Evolutionary conservation across 2,113 vertebrate genomes (phyloP), one percentile per base, ranked within the genome.

Genomic region (Caretta caretta): DNA sequence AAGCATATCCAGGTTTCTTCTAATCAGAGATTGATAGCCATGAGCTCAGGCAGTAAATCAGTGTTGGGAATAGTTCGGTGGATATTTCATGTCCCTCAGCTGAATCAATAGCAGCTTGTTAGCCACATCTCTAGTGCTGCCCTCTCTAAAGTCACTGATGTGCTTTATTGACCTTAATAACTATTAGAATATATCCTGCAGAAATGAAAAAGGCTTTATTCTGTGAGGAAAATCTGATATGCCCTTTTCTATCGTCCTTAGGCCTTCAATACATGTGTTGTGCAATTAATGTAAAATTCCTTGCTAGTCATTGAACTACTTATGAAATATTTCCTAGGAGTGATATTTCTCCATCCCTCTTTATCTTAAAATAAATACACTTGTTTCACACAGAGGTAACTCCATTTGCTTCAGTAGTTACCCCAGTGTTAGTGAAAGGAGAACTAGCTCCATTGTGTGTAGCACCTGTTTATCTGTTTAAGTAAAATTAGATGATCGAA

Each of bases 91-190:
- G 89, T 88, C 91, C 59, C 89, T n/a, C 8, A 90, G 79, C n/a
- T 84, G 90, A 91, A 96, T 97, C 91, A 96, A 87, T 96, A 97
- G 90, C 42, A 92, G 53, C 81, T 96, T 95, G 54, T 84, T 94
- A 92, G 84, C 65, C 88, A 10, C 57, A 78, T 90, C 50, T 89
- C 86, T 94, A 38, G n/a, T 88, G 92, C 79, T 69, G 53, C 93
- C 78, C 89, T 84, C 56, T 81, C 72, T 88, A 31, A 29, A 88
- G 83, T 90, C 9, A 2, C n/a, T 38, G 17, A 42, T 83, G n/a
- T 89, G 84, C 53, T 95, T 95, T 93, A 94, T 92, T 95, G 57
- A 93, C 86, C 88, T 90, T 92, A 95, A 91, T 92, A 97, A 89
- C 83, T 62, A 62, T 86, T 88, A 46, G 42, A 96, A 94, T 96